Percentiles rank a stretch among this genome's conserved stretches.
These are phyloP conservation scores for Selenia dentaria DNA, from an alignment of 2,888 invertebrate genomes.

Conservation along the genomic window DNA sequence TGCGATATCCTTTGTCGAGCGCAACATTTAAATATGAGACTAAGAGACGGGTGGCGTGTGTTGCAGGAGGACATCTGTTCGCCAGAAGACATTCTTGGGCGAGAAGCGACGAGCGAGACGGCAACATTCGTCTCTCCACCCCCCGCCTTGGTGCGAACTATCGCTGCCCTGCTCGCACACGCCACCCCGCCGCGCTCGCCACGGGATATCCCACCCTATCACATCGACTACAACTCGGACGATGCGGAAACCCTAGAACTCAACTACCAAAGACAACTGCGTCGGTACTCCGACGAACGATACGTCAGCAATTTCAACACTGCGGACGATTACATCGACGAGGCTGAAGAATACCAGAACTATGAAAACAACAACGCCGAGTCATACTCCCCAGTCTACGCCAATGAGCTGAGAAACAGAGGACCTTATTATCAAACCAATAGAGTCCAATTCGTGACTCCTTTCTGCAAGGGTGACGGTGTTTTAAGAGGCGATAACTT, in stretches of 20 bases:
- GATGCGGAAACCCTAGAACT: conserved; percentile 56
- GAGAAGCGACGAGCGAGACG: conserved; percentile 47
- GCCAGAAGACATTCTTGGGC: conserved; percentile 85
- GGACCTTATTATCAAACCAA: conserved; percentile 71
- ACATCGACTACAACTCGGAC: conserved; percentile 28
- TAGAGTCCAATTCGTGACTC: conserved; percentile 73
- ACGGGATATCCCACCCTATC: conserved; percentile 69
- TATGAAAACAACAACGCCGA: conserved; percentile 64
- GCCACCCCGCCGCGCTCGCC: conserved; percentile 71
- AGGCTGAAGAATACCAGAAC: conserved; percentile 68
- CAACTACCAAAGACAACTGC: conserved; percentile 57
- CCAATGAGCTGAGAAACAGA: conserved; percentile 71
- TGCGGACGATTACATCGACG: conserved; percentile 65
- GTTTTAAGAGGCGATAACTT: conserved; percentile 62
- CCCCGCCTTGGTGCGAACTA: conserved; percentile 64
- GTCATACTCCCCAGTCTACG: conserved; percentile 60
- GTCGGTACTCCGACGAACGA: conserved; percentile 65
- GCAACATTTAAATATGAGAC: conserved; percentile 51
- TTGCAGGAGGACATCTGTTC: conserved; percentile 88
- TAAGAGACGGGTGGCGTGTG: conserved; percentile 84
- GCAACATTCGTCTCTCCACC: conserved; percentile 34
- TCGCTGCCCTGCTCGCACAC: conserved; percentile 65
- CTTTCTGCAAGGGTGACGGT: conserved; percentile 65
- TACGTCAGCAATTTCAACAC: conserved; percentile 64
- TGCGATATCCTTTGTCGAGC: conserved; percentile 65